phyloP scores from a whole-genome alignment of 1,140 invertebrate species.

The Aphelenchoides fujianensis region DNA sequence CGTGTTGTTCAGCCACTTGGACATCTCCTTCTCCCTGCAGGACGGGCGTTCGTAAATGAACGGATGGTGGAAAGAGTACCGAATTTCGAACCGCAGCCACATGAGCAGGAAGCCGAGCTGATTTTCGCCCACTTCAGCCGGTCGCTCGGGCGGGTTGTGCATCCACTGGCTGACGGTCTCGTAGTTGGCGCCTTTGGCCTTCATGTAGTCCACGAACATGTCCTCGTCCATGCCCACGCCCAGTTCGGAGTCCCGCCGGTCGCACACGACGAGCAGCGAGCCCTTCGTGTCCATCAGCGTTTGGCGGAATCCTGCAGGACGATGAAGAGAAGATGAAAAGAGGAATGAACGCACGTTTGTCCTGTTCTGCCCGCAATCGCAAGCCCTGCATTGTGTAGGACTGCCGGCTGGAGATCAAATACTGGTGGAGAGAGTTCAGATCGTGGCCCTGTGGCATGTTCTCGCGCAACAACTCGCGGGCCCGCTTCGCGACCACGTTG shows the following conservation, averaged over 20 bases:
- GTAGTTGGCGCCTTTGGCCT: conserved; percentile 36
- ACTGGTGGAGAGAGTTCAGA: conserved; percentile 47
- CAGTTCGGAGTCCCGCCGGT: conserved; percentile 49
- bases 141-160: conserved; percentile 44
- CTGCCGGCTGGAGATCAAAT: conserved; percentile 46
- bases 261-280: conserved; percentile 58
- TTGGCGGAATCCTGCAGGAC: conserved; percentile 48
- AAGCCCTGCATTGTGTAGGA: conserved; percentile 58
- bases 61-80: neutral
- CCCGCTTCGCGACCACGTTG: conserved; percentile 45
- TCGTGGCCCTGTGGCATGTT: conserved; percentile 58
- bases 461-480: conserved; percentile 51
- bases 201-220: conserved; percentile 42
- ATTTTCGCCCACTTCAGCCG: conserved; percentile 52
- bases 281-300: conserved; percentile 53
- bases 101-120: conserved; percentile 55
- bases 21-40: conserved; percentile 42
- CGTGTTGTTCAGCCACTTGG: conserved; percentile 33
- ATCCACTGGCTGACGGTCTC: conserved; percentile 56
- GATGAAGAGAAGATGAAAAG: neutral
- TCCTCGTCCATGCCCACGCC: conserved; percentile 61
- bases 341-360: conserved; percentile 54
- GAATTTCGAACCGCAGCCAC: conserved; percentile 55
- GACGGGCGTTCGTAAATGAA: neutral
- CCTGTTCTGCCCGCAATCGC: conserved; percentile 54